Percentiles rank a stretch among this genome's conserved stretches.
These are phyloP conservation scores for Rachycentron canadum DNA, from an alignment of 2,797 vertebrate genomes.

Conservation along the genomic window DNA sequence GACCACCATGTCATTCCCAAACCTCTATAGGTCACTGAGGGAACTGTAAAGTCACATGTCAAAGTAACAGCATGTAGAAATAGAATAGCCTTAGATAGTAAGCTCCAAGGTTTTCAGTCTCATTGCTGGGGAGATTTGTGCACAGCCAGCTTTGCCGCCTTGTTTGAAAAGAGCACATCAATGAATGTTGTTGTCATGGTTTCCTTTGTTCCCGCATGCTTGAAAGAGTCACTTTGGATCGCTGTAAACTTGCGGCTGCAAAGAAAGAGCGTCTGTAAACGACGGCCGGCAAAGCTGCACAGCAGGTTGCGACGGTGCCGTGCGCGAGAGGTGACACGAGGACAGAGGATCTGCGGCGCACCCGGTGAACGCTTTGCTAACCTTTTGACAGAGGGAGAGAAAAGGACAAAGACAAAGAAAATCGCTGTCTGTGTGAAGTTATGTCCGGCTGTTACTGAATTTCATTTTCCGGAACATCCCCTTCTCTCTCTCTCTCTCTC, in stretches of 20 bases:
- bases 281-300: conserved; percentile 4
- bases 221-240: conserved; percentile 64
- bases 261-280: conserved; percentile 25
- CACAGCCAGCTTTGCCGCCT: conserved; percentile 35
- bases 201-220: conserved; percentile 66
- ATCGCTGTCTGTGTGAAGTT: conserved; percentile 75
- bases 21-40: neutral
- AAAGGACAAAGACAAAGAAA: conserved; percentile 32
- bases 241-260: conserved; percentile 49
- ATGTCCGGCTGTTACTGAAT: conserved; percentile 86
- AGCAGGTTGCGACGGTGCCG: conserved; percentile 5
- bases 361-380: conserved; percentile 27
- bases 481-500: conserved; percentile 84
- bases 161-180: conserved; percentile 67
- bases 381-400: conserved; percentile 35
- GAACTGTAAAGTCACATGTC: conserved; percentile 4
- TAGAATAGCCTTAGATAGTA: conserved; percentile 12
- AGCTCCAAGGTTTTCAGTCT: conserved; percentile 56
- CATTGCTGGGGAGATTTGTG: conserved; percentile 59
- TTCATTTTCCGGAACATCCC: conserved; percentile 86
- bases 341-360: conserved; percentile 32
- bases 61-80: neutral
- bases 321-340: conserved; percentile 32
- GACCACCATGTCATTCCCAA: neutral
- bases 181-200: conserved; percentile 73